Evolutionary conservation across 1,140 invertebrate genomes (phyloP), one percentile per base, ranked within the genome.

Genomic region (Caerostris extrusa): DNA sequence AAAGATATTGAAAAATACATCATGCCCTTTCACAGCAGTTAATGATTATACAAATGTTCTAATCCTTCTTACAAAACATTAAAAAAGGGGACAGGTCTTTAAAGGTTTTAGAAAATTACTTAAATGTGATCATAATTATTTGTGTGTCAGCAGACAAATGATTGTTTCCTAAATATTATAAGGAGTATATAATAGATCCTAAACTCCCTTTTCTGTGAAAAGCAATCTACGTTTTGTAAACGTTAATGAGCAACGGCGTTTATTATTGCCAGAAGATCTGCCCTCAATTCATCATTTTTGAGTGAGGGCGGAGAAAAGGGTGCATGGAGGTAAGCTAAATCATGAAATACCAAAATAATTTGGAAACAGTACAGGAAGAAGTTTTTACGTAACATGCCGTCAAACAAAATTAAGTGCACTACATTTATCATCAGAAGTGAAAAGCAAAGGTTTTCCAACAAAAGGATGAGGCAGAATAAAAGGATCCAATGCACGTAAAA

Each of bases 311-410:
- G 34, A 12, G 3, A 56, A 58, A 19, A 77, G 57, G 34, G 14
- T 7, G 82, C 7, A 56, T 7, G 14, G 55, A 57, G 82, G 82
- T 10, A 17, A 5, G 57, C 82, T 57, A 56, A 83, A 83, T 57
- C 53, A 83, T 83, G 82, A 58, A 83, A 83, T 83, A 58, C 55
- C 53, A 17, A 83, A 83, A 83, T 83, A 83, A 83, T 83, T 83
- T 57, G 55, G 10, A 83, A 83, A 83, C 82, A 58, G 82, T 19
- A 55, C 19, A 50, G 53, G 34, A 50, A 50, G 56, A 83, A 58
- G 7, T 83, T 83, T 83, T 83, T 83, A 8, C 55, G 14, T 3
- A 55, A 7, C 82, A 58, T 14, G 14, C 82, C 82, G 56, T 58
- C 82, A 83, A 83, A 83, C 55, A 83, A 58, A 83, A 83, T 83